Base-by-base conservation (phyloP, 2,888 invertebrate species). In the Archaeoteleia sp. region DNA sequence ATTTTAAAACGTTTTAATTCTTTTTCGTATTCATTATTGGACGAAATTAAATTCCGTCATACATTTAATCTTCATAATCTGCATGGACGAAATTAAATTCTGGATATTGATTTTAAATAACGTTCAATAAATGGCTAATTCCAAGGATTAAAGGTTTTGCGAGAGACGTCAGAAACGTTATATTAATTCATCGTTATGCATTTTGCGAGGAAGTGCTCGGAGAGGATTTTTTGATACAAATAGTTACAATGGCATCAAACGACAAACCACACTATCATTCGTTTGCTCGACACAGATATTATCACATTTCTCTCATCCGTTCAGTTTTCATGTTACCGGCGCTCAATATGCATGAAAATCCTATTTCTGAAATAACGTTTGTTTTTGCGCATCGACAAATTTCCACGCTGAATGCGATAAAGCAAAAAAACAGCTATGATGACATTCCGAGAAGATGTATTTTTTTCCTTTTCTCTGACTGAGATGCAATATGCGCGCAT, bases 241-340 rank as follows among this genome's bases (percentile, higher is more conserved):
- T 20, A 20, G 20, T 40, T 25, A 30, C 9, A 62, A 40, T 34
- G 3, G 20, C 27, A 27, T 15, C 13, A 42, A 30, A 10, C 25
- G 43, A 43, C 25, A 51, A 17, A 35, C 34, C 43, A 49, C 67
- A 57, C 53, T 42, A 51, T 67, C 53, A 67, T 61, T 62, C 58
- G 67, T 57, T 62, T 57, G 57, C 57, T 62, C 61, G 10, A 62
- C 42, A 62, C 48, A 58, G 48, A 68, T 43, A 58, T 39, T 39
- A 39, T 63, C 62, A 63, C 53, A 67, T 62, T 57, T 57, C 45
- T 67, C 61, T 53, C 61, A 67, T 55, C 39, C 39, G 48, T 46
- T 51, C 39, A 62, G 40, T 51, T 61, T 57, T 48, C 14, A 43
- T 46, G 40, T 57, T 58, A 55, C 13, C 53, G 46, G 34, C 42